phyloP scores from a whole-genome alignment of 2,888 invertebrate species.

The Anticlea derivata region DNA sequence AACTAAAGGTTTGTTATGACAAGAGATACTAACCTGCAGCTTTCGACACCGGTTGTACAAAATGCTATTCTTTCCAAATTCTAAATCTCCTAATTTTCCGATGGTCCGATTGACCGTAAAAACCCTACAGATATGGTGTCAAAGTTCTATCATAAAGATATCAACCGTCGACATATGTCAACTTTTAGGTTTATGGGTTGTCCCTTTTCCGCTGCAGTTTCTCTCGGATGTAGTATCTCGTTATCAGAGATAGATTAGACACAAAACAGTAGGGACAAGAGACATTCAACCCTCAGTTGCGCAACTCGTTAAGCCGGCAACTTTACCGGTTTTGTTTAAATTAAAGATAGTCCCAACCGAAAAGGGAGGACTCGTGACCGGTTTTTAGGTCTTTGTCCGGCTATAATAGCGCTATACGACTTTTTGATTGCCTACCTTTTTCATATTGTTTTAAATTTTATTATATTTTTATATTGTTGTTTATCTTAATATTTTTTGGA shows the following conservation, averaged over 20 bases:
- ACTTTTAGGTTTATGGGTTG: constrained; percentile 18
- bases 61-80: too few relatives aligned
- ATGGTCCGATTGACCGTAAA: too few relatives aligned
- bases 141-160: too few relatives aligned
- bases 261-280: constrained; percentile 47
- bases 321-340: constrained; percentile 61
- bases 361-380: constrained; percentile 11
- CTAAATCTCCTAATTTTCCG: too few relatives aligned
- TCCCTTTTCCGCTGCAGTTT: constrained; percentile 20
- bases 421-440: too few relatives aligned
- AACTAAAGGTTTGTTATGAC: too few relatives aligned
- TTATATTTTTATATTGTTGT: too few relatives aligned
- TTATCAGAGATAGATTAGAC: constrained; percentile 50
- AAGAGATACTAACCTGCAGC: too few relatives aligned
- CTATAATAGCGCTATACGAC: background rate
- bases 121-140: too few relatives aligned
- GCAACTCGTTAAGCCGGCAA: constrained; percentile 55
- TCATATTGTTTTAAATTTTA: too few relatives aligned
- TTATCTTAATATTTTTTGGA: too few relatives aligned
- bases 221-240: constrained; percentile 5
- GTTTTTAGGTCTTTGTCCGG: constrained; percentile 7
- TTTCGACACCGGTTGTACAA: too few relatives aligned
- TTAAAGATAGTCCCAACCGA: constrained; percentile 44
- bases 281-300: constrained; percentile 32
- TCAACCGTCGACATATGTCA: constrained; percentile 14